Evolutionary conservation across 2,113 vertebrate species (phyloP).

Genomic region (Arothron firmamentum): DNA sequence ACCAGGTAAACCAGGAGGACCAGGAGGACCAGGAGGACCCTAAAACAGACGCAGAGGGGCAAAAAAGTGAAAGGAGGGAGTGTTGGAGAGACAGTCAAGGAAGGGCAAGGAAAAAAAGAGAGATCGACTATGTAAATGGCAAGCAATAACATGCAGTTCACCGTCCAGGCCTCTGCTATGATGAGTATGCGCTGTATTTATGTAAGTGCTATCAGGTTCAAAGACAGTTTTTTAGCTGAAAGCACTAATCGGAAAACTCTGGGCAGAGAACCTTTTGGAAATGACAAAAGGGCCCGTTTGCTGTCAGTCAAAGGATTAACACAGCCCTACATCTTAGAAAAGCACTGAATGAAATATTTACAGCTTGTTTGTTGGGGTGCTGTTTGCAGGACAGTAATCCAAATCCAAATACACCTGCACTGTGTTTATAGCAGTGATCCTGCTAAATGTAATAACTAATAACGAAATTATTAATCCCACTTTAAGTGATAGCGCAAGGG

Average conservation of each 20-base stretch:
- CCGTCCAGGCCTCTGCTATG: conserved; percentile 32
- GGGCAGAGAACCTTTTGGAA: conserved; percentile 20
- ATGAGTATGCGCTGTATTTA: conserved; percentile 47
- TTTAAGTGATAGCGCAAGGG: too few species aligned
- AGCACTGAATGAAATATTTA: too few species aligned
- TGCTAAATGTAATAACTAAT: too few species aligned
- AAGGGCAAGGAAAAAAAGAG: conserved; percentile 8
- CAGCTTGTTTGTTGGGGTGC: too few species aligned
- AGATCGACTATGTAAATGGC: conserved; percentile 45
- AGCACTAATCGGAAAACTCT: conserved; percentile 21
- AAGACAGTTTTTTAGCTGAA: conserved; percentile 36
- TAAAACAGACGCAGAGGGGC: conserved; percentile 58
- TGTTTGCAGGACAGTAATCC: too few species aligned
- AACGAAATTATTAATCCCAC: too few species aligned
- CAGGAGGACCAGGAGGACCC: conserved; percentile 87
- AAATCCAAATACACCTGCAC: too few species aligned
- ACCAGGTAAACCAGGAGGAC: conserved; percentile 89
- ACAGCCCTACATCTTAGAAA: neutral
- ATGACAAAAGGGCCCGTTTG: conserved; percentile 5
- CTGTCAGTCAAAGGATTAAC: neutral
- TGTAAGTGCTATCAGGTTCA: conserved; percentile 37
- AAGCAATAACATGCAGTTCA: conserved; percentile 59
- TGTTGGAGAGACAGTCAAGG: conserved; percentile 19
- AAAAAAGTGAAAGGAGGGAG: conserved; percentile 30
- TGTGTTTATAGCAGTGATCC: too few species aligned